A percentile compares a stretch with the other conserved stretches of the same genome.
Evolutionary conservation across 1,140 invertebrate genomes (phyloP).

Genomic region (Caligus rogercresseyi): DNA sequence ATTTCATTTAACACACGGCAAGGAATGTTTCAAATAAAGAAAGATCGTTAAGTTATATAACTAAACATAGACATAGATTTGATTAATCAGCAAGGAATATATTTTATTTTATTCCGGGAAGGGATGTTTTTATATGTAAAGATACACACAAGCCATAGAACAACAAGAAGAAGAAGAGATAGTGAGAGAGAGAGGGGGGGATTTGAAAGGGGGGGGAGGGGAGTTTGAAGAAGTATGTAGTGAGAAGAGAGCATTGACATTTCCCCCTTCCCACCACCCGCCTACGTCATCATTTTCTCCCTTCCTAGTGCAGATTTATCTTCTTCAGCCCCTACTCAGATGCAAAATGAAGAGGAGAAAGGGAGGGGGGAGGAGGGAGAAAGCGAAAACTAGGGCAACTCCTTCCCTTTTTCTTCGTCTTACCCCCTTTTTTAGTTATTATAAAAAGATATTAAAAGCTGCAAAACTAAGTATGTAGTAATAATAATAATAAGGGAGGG

Average conservation of each 20-base stretch:
- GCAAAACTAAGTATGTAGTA: too few relatives aligned
- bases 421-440: neutral
- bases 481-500: neutral
- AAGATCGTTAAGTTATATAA: too few relatives aligned
- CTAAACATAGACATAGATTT: too few relatives aligned
- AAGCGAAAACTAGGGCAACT: neutral
- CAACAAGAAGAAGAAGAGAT: neutral
- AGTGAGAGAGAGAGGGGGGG: neutral
- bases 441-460: neutral
- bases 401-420: too few relatives aligned
- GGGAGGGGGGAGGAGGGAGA: neutral
- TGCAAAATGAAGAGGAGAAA: neutral
- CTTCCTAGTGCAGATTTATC: constrained; percentile 13
- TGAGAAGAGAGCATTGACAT: neutral
- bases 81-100: too few relatives aligned
- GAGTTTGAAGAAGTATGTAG: neutral
- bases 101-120: too few relatives aligned
- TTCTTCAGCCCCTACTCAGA: neutral
- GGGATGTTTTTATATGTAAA: too few relatives aligned
- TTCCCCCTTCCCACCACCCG: neutral
- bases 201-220: neutral
- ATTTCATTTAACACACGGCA: too few relatives aligned
- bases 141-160: too few relatives aligned
- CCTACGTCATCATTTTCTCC: constrained; percentile 14
- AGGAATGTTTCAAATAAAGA: too few relatives aligned